phyloP scores from a whole-genome alignment of 2,113 vertebrate species.

The Caloenas nicobarica region DNA sequence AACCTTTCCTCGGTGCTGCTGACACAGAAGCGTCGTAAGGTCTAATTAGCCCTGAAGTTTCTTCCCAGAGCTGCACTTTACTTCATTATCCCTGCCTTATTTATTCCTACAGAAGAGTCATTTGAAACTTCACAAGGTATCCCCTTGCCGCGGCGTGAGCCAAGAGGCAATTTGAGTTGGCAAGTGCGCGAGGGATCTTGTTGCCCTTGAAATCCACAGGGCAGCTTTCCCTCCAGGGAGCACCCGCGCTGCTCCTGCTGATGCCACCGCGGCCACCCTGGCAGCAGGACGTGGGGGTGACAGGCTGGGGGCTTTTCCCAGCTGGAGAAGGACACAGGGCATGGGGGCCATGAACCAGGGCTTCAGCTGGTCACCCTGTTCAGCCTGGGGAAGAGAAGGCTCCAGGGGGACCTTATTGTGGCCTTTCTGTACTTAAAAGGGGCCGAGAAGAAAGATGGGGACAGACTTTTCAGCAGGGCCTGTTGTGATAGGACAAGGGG shows the following conservation, averaged over 20 bases:
- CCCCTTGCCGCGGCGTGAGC: not conserved
- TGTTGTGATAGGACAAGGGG: too few relatives aligned
- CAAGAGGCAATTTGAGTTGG: not conserved
- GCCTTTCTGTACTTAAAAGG: too few relatives aligned
- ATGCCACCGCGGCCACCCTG: not conserved
- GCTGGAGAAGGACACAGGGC: rapidly evolving
- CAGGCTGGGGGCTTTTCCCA: not conserved
- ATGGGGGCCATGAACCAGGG: rapidly evolving
- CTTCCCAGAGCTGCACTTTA: constrained; percentile 12
- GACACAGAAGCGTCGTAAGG: not conserved
- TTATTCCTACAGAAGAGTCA: not conserved
- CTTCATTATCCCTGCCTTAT: constrained; percentile 23
- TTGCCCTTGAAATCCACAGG: not conserved
- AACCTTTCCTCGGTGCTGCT: not conserved
- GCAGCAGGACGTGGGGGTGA: not conserved
- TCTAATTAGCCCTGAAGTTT: constrained; percentile 23
- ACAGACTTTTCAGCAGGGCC: too few relatives aligned
- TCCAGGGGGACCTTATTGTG: too few relatives aligned
- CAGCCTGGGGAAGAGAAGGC: too few relatives aligned
- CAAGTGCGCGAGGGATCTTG: not conserved
- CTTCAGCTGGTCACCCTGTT: not conserved
- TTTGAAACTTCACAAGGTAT: not conserved
- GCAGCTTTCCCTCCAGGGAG: not conserved
- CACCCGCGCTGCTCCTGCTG: not conserved
- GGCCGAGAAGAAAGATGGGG: too few relatives aligned